Base-by-base conservation (phyloP, 2,113 vertebrate genomes). In the Thryonomys swinderianus region DNA sequence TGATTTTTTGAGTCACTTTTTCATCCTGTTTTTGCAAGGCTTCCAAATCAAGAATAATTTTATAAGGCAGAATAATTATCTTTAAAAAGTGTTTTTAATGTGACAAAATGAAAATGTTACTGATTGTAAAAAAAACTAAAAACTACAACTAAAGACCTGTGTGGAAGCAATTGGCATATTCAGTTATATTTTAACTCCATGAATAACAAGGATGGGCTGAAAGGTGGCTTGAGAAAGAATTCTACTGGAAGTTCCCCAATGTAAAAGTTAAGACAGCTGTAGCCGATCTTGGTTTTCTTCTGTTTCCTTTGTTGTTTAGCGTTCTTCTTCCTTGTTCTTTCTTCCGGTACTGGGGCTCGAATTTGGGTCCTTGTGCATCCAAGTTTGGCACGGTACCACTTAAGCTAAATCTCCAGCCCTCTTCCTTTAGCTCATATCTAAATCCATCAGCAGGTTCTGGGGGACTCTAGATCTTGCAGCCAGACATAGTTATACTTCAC, bases 401-500 rank as follows among this genome's bases (percentile, higher is more conserved):
- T n/a, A n/a, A n/a, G n/a, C n/a, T n/a, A n/a, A n/a, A n/a, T n/a
- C n/a, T n/a, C n/a, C n/a, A n/a, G n/a, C n/a, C n/a, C n/a, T n/a
- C n/a, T n/a, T 80, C 45, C 62, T 3, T 45, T 37, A 85, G 71
- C 94, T 95, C 42, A 78, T 78, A 61, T 88, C 18, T 74, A 71
- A 80, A 67, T 51, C 8, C 21, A 37, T 8, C 14, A 27, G 37
- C 45, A 79, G 34, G 10, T 80, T 85, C 59, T 76, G 53, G 27
- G 45, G 83, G 48, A 27, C 34, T 85, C 67, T 57, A 85, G n/a
- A 79, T n/a, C 61, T 92, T 85, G 81, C 42, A 61, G 42, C 78
- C 55, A 40, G 64, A 62, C 55, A 88, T 73, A 92, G 76, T 89
- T 93, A 85, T 23, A 87, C 57, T 40, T 93, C 55, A 85, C 53